phyloP scores from a whole-genome alignment of 2,797 vertebrate species.

The Phataginus tetradactyla region DNA sequence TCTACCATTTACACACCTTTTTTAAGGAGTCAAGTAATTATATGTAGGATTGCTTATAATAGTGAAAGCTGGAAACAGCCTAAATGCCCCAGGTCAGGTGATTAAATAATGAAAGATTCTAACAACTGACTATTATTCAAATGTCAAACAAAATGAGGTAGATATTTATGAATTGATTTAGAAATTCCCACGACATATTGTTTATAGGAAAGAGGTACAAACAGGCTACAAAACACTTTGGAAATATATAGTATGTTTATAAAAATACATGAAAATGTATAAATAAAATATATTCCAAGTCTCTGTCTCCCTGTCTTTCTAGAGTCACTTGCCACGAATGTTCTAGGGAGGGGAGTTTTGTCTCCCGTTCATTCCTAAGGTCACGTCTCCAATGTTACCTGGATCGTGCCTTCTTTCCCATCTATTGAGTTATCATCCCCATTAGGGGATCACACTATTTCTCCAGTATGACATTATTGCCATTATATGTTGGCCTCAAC shows the following conservation, averaged over 20 bases:
- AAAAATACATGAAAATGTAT: too few species aligned
- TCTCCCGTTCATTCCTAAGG: background rate
- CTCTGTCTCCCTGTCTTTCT: background rate
- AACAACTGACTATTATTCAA: background rate
- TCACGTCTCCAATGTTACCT: background rate
- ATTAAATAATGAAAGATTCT: background rate
- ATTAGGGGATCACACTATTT: background rate
- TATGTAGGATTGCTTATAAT: background rate
- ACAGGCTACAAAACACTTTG: background rate
- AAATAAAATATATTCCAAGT: background rate
- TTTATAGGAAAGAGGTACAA: background rate
- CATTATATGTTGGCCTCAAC: background rate
- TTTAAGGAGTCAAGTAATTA: background rate
- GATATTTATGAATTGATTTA: background rate
- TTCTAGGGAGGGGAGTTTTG: background rate
- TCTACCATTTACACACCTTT: background rate
- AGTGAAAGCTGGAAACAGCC: background rate
- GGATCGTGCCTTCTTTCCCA: background rate
- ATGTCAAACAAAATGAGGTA: background rate
- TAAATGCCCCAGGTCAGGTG: background rate
- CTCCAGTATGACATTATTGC: background rate
- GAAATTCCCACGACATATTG: background rate
- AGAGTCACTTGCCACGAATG: background rate
- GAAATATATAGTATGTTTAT: background rate
- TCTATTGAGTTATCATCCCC: background rate